Conservation (phyloP, 2,113 vertebrate genomes). For the Bettongia penicillata region DNA sequence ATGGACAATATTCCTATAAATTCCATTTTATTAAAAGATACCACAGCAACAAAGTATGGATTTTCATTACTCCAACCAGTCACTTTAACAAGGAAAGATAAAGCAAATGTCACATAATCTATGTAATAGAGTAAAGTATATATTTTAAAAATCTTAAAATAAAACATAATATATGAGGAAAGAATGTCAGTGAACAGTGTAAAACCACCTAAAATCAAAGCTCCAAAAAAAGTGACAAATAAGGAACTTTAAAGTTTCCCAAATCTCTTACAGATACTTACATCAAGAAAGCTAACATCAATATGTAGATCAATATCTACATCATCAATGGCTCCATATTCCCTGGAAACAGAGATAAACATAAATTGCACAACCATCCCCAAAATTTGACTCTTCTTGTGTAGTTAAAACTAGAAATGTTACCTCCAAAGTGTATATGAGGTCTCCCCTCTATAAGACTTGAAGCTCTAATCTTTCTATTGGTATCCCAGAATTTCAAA, state of each 20-base stretch:
- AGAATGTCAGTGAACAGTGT: background rate
- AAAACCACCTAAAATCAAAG: conserved; percentile 1
- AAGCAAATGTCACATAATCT: background rate
- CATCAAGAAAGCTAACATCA: conserved; percentile 94
- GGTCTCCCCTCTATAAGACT: background rate
- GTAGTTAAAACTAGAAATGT: conserved; percentile 26
- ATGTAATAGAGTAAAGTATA: background rate
- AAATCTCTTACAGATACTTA: conserved; percentile 84
- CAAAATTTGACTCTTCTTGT: background rate
- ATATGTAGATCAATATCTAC: conserved; percentile 95
- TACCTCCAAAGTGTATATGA: background rate
- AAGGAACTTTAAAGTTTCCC: background rate
- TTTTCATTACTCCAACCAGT: background rate
- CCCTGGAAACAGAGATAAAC: conserved; percentile 86
- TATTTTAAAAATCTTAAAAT: background rate
- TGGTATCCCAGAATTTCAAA: background rate
- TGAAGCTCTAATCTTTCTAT: background rate
- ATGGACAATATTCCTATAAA: background rate
- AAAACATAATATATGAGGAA: background rate
- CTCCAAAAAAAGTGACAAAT: conserved; percentile 8
- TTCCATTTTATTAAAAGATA: conserved; percentile 40
- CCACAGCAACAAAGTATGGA: background rate
- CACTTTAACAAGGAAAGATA: conserved; percentile 19
- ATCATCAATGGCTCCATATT: conserved; percentile 96
- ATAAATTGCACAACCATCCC: conserved; percentile 35